Percentiles rank a stretch among this genome's conserved stretches.
Evolutionary conservation across 2,797 vertebrate species (phyloP).

Genomic region (Streptopelia turtur): DNA sequence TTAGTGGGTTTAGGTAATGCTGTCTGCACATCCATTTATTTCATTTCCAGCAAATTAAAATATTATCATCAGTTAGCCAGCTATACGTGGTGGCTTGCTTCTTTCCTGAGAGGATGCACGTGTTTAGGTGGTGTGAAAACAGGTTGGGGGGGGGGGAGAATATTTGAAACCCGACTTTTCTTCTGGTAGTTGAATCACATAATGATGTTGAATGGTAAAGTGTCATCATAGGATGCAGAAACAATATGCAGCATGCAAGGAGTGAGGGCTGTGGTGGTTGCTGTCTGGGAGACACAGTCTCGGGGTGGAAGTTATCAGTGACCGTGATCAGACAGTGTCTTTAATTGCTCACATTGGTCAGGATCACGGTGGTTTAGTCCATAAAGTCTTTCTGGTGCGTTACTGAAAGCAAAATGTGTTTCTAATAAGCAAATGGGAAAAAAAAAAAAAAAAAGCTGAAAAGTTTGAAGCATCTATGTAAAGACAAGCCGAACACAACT

Average conservation of each 20-base stretch:
- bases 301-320: neutral
- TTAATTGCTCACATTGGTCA: neutral
- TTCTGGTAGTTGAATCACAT: neutral
- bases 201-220: neutral
- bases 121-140: neutral
- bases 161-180: neutral
- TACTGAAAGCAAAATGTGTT: neutral
- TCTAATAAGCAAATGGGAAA: neutral
- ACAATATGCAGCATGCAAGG: neutral
- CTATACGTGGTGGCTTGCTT: neutral
- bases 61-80: slow-evolving; percentile 40
- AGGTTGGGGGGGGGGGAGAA: neutral
- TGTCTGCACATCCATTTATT: slow-evolving; percentile 1
- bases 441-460: neutral
- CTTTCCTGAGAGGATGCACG: neutral
- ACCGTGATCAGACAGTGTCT: neutral
- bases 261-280: neutral
- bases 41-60: slow-evolving; percentile 59
- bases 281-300: neutral
- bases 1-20: slow-evolving; percentile 45
- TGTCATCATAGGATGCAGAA: neutral
- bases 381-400: neutral
- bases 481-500: neutral
- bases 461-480: neutral
- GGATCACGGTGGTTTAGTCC: neutral